Evolutionary conservation across 2,888 invertebrate species (phyloP), one percentile per base, ranked within the genome.

Genomic region (Athalia circularis): DNA sequence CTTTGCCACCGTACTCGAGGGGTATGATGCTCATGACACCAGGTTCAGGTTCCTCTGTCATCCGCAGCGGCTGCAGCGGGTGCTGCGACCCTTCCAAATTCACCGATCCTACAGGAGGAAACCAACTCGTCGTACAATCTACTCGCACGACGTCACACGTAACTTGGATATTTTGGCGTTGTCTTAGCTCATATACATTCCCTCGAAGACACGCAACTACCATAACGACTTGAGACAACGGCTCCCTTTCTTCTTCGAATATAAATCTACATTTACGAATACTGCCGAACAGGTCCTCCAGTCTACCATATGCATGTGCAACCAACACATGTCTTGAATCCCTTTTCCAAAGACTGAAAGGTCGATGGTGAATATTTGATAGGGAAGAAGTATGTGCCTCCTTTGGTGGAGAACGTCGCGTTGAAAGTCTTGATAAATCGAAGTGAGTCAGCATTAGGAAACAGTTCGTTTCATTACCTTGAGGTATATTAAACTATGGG

Each of bases 71-170:
- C 47, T 72, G 54, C 54, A 54, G 7, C 54, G n/a, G 54, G 11
- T 9, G 54, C 54, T 54, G 72, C 45, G 72, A 72, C 72, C 72
- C 72, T 72, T 29, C 45, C 59, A 13, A 45, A 57, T 57, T 43
- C 47, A 68, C 72, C 72, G 13, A 72, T 59, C 57, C 43, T 57
- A 29, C 2, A 59, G 57, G 9, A 72, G 72, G 9, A 72, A 59
- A 72, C 72, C 29, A 29, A 29, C 57, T 72, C 72, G 59, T 59
- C 70, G 57, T 47, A 59, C 72, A 72, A 72, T 72, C 72, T 57
- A 72, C 72, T 59, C 72, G 72, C 72, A 72, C 72, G 72, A 72
- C 52, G 72, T 72, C 72, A 72, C 72, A 59, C 59, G 72, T 57
- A 72, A 72, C 72, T 72, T 47, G 72, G 72, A 72, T 72, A 72